Evolutionary conservation across 1,140 invertebrate genomes (phyloP).

Genomic region (Capitella teleta): DNA sequence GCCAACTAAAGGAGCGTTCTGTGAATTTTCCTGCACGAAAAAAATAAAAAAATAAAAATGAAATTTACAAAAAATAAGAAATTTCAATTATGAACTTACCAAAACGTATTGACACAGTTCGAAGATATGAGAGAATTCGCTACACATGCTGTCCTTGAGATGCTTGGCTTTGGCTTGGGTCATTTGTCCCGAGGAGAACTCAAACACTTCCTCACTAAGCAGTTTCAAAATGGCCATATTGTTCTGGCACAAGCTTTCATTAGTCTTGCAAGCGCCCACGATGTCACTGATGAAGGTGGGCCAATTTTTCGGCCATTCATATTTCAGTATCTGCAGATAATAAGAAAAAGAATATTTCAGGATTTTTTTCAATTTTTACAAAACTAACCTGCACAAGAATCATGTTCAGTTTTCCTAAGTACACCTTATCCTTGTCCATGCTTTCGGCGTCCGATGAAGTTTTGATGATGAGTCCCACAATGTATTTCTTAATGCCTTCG

Average conservation of each 20-base stretch:
- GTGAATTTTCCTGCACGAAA: conserved; percentile 71
- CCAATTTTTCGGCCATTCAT: conserved; percentile 99
- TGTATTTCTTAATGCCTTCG: conserved; percentile 97
- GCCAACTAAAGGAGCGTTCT: conserved; percentile 85
- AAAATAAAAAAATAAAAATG: conserved; percentile 11
- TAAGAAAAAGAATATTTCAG: no score
- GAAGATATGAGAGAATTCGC: conserved; percentile 96
- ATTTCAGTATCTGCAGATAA: conserved; percentile 76
- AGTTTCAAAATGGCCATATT: conserved; percentile 98
- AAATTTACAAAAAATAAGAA: conserved; percentile 2
- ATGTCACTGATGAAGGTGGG: conserved; percentile 97
- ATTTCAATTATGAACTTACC: conserved; percentile 40
- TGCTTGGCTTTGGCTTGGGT: conserved; percentile 99
- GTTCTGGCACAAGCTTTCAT: conserved; percentile 97
- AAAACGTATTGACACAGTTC: conserved; percentile 94
- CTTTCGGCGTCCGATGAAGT: conserved; percentile 83
- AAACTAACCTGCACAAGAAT: conserved; percentile 84
- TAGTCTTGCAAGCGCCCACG: conserved; percentile 96
- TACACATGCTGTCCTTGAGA: conserved; percentile 99
- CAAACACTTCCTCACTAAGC: conserved; percentile 97
- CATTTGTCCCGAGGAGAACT: conserved; percentile 93
- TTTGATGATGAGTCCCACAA: conserved; percentile 96
- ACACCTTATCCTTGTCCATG: conserved; percentile 88
- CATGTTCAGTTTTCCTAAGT: conserved; percentile 97
- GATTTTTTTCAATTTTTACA: no score